Conservation (phyloP, 2,113 vertebrate genomes). For the Hystrix cristata region DNA sequence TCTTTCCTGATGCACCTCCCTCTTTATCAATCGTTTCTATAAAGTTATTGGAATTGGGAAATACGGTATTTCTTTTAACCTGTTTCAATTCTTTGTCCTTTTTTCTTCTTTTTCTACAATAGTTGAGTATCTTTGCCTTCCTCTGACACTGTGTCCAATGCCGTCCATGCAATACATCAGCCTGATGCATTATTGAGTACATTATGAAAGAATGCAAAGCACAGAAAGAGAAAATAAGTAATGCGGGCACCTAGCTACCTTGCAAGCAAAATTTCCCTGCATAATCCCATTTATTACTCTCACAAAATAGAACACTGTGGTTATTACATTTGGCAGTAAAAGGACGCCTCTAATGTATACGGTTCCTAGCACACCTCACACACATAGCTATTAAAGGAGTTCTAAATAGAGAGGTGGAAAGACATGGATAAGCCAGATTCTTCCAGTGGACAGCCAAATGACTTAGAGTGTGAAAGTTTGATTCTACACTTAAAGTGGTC, state of each 20-base stretch:
- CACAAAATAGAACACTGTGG: constrained; percentile 70
- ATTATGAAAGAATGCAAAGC: constrained; percentile 61
- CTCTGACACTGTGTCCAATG: not conserved
- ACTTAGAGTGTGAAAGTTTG: constrained; percentile 60
- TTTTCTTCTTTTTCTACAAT: not conserved
- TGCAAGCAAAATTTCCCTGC: constrained; percentile 58
- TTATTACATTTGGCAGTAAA: constrained; percentile 78
- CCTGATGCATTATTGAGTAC: constrained; percentile 44
- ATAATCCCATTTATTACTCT: constrained; percentile 75
- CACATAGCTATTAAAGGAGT: constrained; percentile 64
- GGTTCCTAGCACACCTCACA: constrained; percentile 62
- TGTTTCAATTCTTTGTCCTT: not conserved
- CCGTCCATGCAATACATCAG: not conserved
- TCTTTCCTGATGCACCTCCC: not conserved
- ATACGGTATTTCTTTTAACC: not conserved
- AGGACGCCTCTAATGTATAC: constrained; percentile 70
- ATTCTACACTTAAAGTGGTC: constrained; percentile 67
- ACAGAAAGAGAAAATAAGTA: constrained; percentile 28
- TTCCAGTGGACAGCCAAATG: constrained; percentile 67
- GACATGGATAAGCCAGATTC: constrained; percentile 49
- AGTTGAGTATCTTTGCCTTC: not conserved
- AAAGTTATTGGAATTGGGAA: not conserved
- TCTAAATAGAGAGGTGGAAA: constrained; percentile 63
- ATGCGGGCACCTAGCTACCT: constrained; percentile 39
- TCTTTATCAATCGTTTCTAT: not conserved